phyloP scores from a whole-genome alignment of 2,888 invertebrate genomes.

The Anorthoa munda region DNA sequence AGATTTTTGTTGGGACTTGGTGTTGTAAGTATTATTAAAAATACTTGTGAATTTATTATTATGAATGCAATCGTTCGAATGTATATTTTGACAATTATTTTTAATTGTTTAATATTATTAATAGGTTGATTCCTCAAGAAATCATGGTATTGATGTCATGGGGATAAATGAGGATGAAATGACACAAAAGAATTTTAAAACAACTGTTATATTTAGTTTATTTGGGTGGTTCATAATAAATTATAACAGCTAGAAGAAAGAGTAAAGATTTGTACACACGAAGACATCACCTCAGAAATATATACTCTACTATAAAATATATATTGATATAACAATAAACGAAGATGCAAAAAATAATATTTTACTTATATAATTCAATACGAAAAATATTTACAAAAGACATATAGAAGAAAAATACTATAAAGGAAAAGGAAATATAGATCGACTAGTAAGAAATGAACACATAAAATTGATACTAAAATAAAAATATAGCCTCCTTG shows the following conservation, averaged over 20 bases:
- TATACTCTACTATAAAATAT: slow-evolving; percentile 58
- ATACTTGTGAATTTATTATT: too few relatives aligned
- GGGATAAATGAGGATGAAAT: slow-evolving; percentile 32
- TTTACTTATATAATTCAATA: slow-evolving; percentile 85
- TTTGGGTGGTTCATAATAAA: slow-evolving; percentile 82
- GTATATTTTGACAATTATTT: background rate
- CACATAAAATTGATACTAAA: slow-evolving; percentile 73
- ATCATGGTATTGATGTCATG: background rate
- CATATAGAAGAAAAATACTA: slow-evolving; percentile 60
- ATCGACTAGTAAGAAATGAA: slow-evolving; percentile 78
- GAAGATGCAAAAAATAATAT: slow-evolving; percentile 86
- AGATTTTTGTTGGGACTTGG: background rate
- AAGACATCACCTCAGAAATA: slow-evolving; percentile 73
- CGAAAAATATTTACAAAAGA: slow-evolving; percentile 89
- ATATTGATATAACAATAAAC: slow-evolving; percentile 68
- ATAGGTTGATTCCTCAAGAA: too few relatives aligned
- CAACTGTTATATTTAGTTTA: slow-evolving; percentile 70
- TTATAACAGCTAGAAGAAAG: slow-evolving; percentile 67
- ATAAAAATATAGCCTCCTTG: slow-evolving; percentile 61
- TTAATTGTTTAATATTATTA: too few relatives aligned
- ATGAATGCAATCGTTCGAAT: background rate
- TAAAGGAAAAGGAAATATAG: slow-evolving; percentile 48
- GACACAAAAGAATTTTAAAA: slow-evolving; percentile 52
- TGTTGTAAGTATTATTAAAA: background rate
- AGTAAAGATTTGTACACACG: slow-evolving; percentile 72